Conservation (phyloP, 2,888 invertebrate species). For the Rotaria socialis region DNA sequence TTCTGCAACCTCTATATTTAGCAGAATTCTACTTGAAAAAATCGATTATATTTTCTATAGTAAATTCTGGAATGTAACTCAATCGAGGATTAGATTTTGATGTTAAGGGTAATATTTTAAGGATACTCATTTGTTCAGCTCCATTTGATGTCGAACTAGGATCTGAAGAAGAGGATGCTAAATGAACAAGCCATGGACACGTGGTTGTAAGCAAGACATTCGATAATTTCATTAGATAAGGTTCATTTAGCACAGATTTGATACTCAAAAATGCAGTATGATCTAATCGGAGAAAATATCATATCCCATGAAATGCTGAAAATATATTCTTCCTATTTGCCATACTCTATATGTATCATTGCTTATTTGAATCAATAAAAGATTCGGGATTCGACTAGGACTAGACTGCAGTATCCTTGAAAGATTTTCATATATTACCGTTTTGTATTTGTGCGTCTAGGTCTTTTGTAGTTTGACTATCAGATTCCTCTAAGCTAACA, state of each 20-base stretch:
- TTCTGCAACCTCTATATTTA: too few species aligned
- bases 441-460: background rate
- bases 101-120: background rate
- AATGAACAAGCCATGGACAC: background rate
- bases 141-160: background rate
- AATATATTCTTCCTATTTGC: too few species aligned
- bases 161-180: background rate
- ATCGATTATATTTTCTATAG: background rate
- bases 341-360: too few species aligned
- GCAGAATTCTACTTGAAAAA: background rate
- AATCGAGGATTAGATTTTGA: background rate
- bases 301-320: background rate
- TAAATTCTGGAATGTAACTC: slow-evolving; percentile 11
- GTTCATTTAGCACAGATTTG: background rate
- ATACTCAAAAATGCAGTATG: background rate
- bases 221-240: background rate
- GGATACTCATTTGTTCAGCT: background rate
- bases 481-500: background rate
- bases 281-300: background rate
- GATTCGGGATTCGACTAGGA: too few species aligned
- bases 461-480: background rate
- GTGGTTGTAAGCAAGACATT: background rate
- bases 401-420: too few species aligned
- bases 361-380: too few species aligned
- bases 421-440: background rate